phyloP scores from a whole-genome alignment of 2,888 invertebrate genomes.

The Glyphotaelius pellucidus region DNA sequence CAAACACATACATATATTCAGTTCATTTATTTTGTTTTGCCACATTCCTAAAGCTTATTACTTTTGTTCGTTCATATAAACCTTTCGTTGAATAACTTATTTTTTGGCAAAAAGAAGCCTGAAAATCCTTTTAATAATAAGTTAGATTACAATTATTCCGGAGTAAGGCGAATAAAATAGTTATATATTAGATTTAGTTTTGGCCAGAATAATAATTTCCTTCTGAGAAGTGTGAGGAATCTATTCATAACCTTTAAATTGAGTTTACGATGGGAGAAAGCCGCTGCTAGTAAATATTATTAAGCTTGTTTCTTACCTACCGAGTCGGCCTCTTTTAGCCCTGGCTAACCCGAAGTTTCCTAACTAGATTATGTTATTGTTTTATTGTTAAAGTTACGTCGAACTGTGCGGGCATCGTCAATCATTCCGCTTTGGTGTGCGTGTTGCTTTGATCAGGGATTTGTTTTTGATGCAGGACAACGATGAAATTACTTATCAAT shows the following conservation, averaged over 20 bases:
- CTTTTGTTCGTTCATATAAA: background rate
- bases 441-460: background rate
- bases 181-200: background rate
- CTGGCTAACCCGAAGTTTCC: conserved; percentile 35
- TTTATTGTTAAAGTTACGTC: conserved; percentile 60
- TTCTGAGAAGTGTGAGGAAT: background rate
- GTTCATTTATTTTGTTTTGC: background rate
- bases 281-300: background rate
- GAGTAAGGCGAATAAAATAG: background rate
- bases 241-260: conserved; percentile 30
- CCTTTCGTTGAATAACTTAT: background rate
- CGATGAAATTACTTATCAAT: background rate
- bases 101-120: background rate
- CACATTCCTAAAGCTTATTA: background rate
- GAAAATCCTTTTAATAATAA: background rate
- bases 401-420: conserved; percentile 53
- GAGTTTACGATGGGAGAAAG: background rate
- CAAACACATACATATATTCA: background rate
- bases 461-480: background rate
- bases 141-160: background rate
- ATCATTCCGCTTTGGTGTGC: conserved; percentile 52
- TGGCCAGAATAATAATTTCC: background rate
- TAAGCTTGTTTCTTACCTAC: conserved; percentile 21
- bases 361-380: conserved; percentile 58
- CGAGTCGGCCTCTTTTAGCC: conserved; percentile 18